Conservation (phyloP, 2,797 vertebrate genomes). For the Acipenser oxyrinchus region DNA sequence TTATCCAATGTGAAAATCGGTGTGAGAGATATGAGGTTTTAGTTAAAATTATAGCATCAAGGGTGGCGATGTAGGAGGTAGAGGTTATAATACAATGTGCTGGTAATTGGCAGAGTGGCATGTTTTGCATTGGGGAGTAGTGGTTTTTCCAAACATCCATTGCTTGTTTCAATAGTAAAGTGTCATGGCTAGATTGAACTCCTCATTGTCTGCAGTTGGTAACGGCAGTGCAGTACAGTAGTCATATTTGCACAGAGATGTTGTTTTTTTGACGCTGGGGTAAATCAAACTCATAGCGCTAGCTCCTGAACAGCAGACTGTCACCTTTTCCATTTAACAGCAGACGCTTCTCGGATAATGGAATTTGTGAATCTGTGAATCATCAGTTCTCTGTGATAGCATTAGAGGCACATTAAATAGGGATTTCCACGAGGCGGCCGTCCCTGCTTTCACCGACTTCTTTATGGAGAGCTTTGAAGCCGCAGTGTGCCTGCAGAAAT, state of each 20-base stretch:
- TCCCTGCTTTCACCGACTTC: constrained; percentile 1
- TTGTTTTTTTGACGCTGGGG: constrained; percentile 22
- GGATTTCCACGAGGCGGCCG: constrained; percentile 40
- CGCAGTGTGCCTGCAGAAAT: neutral
- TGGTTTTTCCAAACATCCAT: too few relatives aligned
- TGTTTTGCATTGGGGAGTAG: too few relatives aligned
- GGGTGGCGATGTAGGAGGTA: too few relatives aligned
- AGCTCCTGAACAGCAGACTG: constrained; percentile 12
- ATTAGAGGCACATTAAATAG: constrained; percentile 45
- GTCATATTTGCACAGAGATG: neutral
- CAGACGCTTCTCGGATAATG: constrained; percentile 32
- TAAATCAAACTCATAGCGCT: constrained; percentile 33
- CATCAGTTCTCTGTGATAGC: constrained; percentile 35
- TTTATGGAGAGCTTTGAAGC: constrained; percentile 12
- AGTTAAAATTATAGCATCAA: too few relatives aligned
- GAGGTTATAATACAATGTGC: too few relatives aligned
- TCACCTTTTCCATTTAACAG: constrained; percentile 13
- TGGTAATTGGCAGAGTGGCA: too few relatives aligned
- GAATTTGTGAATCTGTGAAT: constrained; percentile 43
- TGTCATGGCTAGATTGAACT: too few relatives aligned
- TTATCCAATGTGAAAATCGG: too few relatives aligned
- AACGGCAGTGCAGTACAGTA: neutral
- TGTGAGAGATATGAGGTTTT: too few relatives aligned
- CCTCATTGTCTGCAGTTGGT: neutral
- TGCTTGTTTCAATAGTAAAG: too few relatives aligned